These are phyloP conservation scores for Orestias chungarensis DNA, from an alignment of 2,797 vertebrate species.

Conservation along the genomic window DNA sequence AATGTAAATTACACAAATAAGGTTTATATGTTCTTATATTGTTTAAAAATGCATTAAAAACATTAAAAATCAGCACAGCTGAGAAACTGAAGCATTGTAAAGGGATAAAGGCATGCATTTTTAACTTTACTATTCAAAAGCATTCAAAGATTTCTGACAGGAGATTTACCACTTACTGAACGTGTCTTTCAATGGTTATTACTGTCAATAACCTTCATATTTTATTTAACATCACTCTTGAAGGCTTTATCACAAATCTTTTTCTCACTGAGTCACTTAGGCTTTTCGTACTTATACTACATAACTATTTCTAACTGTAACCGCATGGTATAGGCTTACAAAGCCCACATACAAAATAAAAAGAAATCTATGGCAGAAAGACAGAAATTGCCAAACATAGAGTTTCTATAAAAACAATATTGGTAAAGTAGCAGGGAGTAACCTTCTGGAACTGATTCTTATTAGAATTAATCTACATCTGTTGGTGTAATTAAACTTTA, in stretches of 20 bases:
- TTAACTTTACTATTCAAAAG: background rate
- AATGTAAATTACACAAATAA: too few relatives aligned
- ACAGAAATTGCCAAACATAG: background rate
- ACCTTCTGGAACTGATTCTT: constrained; percentile 17
- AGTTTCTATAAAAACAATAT: background rate
- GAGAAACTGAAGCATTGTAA: constrained; percentile 3
- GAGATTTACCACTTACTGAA: constrained; percentile 18
- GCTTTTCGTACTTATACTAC: constrained; percentile 26
- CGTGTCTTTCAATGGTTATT: constrained; percentile 34
- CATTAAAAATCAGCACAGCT: background rate
- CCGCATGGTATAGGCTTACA: constrained; percentile 19
- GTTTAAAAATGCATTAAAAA: background rate
- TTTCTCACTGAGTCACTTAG: constrained; percentile 44
- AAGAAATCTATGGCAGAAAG: constrained; percentile 12
- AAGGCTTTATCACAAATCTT: constrained; percentile 32
- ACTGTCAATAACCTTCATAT: constrained; percentile 39
- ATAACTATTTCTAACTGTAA: constrained; percentile 24
- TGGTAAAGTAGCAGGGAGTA: constrained; percentile 1
- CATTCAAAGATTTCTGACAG: constrained; percentile 6
- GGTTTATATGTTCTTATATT: too few relatives aligned
- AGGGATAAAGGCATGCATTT: background rate
- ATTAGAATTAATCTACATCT: constrained; percentile 22
- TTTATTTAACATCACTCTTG: constrained; percentile 49
- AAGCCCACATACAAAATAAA: constrained; percentile 8
- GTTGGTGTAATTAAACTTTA: constrained; percentile 33